Base-by-base conservation (phyloP, 2,797 vertebrate species). In the Tachyglossus aculeatus region DNA sequence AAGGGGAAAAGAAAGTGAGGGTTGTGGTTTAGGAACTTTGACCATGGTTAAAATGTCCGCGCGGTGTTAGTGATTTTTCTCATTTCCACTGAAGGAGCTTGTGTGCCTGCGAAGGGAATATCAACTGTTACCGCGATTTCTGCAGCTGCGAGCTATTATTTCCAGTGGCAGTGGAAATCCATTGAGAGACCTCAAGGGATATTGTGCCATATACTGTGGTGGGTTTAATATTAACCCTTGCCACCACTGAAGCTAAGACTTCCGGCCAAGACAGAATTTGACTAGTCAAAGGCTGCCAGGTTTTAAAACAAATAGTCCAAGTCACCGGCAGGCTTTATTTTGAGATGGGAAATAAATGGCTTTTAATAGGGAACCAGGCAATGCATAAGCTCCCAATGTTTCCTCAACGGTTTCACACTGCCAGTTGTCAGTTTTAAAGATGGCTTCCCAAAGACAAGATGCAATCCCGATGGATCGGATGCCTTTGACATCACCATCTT, bases 191-290 rank as follows among this genome's bases (percentile, higher is more conserved):
- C 90, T 80, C 90, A 40, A 67, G 86, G 88, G 91, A 88, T 78
- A 87, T 44, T n/a, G 82, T 83, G 82, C 84, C 77, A 87, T 90
- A 93, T 80, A 80, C 84, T 85, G 81, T 86, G 89, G 90, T 88
- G 88, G 89, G 84, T 82, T 89, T 88, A 84, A 82, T 86, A 88
- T 93, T 91, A 93, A 92, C 91, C 91, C 90, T 90, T 90, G 89
- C 89, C 87, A 88, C 89, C 62, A 67, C 79, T 83, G 80, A 25
- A 88, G 86, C 85, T 85, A 90, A 87, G 86, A 89, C 88, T 84
- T 90, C 88, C 87, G 88, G 82, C 70, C 50, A 68, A 57, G 15
- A 78, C 80, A 74, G 72, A 86, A 74, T 78, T 82, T 88, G 63
- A 71, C 84, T 83, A 60, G 87, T 81, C 81, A 89, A 85, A 40